Evolutionary conservation across 2,888 invertebrate species (phyloP).

Genomic region (Leptinotarsa tumamoca): DNA sequence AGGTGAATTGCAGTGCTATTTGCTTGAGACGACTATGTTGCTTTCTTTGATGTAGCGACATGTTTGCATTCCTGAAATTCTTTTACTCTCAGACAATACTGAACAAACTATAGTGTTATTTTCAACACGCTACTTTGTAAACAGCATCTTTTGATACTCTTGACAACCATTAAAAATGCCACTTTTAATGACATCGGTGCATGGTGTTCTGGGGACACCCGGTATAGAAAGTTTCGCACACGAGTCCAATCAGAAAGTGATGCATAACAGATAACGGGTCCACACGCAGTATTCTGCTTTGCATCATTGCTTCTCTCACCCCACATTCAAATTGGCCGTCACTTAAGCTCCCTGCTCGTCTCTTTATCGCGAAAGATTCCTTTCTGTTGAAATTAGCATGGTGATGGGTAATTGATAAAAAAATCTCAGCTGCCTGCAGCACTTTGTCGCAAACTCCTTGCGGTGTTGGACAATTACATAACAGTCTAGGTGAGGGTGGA

Average conservation of each 20-base stretch:
- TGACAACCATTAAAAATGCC: too few species aligned
- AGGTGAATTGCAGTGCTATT: too few species aligned
- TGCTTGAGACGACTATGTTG: too few species aligned
- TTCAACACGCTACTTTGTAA: too few species aligned
- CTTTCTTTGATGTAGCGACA: too few species aligned
- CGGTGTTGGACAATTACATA: conserved; percentile 44
- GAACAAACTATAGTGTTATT: too few species aligned
- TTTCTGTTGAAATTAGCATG: background rate
- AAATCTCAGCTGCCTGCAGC: conserved; percentile 12
- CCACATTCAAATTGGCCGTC: background rate
- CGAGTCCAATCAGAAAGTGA: background rate
- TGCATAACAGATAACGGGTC: background rate
- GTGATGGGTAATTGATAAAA: conserved; percentile 23
- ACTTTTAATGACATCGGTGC: too few species aligned
- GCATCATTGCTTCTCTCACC: background rate
- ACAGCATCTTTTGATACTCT: too few species aligned
- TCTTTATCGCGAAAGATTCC: background rate
- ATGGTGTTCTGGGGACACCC: too few species aligned
- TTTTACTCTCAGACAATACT: too few species aligned
- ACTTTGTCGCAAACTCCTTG: conserved; percentile 29
- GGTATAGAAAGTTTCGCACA: too few species aligned
- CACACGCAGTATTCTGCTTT: background rate
- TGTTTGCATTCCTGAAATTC: too few species aligned
- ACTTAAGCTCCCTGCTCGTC: background rate
- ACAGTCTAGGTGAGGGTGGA: conserved; percentile 52